Percentiles rank a stretch among this genome's conserved stretches.
Conservation (phyloP, 2,797 vertebrate genomes). For the Babyrousa celebensis region DNA sequence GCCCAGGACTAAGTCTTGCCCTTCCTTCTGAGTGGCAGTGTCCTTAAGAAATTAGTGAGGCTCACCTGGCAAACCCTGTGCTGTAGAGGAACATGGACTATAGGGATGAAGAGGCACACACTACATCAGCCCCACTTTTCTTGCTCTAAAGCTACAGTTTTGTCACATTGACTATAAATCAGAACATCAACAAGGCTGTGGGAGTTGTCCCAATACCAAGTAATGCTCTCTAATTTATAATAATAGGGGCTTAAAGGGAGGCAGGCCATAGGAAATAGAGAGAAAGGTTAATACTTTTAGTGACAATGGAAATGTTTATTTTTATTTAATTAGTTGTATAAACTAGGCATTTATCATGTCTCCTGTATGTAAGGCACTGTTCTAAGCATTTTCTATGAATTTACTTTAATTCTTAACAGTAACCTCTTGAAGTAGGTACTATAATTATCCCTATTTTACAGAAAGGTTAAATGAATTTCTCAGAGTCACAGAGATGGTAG, state of each 20-base stretch:
- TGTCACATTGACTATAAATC: background rate
- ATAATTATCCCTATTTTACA: background rate
- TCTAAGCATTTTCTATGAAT: constrained; percentile 33
- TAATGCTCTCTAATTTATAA: constrained; percentile 46
- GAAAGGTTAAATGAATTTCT: constrained; percentile 37
- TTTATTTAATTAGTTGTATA: constrained; percentile 51
- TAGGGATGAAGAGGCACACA: background rate
- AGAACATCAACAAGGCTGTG: background rate
- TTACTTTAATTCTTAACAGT: constrained; percentile 40
- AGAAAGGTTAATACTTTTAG: constrained; percentile 54
- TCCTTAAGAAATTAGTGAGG: background rate
- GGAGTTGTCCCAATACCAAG: background rate
- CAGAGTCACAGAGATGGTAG: constrained; percentile 18
- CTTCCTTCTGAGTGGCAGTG: background rate
- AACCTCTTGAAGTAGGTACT: constrained; percentile 42
- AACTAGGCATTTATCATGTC: background rate
- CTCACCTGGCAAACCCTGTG: background rate
- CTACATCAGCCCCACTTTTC: constrained; percentile 8
- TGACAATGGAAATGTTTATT: constrained; percentile 52
- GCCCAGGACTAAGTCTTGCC: background rate
- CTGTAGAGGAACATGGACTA: background rate
- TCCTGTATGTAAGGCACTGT: background rate
- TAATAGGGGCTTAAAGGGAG: background rate
- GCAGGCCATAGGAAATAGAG: background rate
- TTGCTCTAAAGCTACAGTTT: background rate